Percentiles rank a stretch among this genome's conserved stretches.
Evolutionary conservation across 1,140 invertebrate genomes (phyloP).

Genomic region (Scaptomyza graminum): DNA sequence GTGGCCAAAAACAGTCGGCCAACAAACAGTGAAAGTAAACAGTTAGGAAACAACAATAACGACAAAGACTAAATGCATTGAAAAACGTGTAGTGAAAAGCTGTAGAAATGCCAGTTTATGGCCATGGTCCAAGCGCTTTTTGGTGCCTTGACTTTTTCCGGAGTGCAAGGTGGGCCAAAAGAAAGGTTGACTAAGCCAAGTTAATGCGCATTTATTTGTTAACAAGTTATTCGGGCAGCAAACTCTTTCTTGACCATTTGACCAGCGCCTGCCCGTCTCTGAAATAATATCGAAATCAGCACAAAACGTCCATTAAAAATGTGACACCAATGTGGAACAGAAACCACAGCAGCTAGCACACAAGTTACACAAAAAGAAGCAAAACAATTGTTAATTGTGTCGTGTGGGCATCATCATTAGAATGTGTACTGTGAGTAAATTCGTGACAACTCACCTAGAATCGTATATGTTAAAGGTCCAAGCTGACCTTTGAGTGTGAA

Average conservation of each 20-base stretch:
- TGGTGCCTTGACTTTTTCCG: background rate
- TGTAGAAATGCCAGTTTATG: constrained; percentile 56
- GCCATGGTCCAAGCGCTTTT: constrained; percentile 51
- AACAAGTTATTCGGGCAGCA: constrained; percentile 64
- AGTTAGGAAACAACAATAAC: constrained; percentile 59
- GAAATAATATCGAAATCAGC: constrained; percentile 37
- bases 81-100: constrained; percentile 66
- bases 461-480: background rate
- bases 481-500: background rate
- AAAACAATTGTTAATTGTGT: constrained; percentile 35
- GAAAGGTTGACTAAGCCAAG: constrained; percentile 40
- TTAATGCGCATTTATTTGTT: constrained; percentile 63
- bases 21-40: constrained; percentile 76
- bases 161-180: constrained; percentile 21
- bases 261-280: constrained; percentile 39
- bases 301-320: constrained; percentile 48
- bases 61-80: constrained; percentile 43
- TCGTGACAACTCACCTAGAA: background rate
- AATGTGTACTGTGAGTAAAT: constrained; percentile 24
- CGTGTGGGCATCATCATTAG: constrained; percentile 47
- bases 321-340: constrained; percentile 44
- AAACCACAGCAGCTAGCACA: constrained; percentile 2
- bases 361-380: constrained; percentile 6
- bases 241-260: constrained; percentile 52
- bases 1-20: constrained; percentile 49